These are phyloP conservation scores for Urocolius indicus DNA, from an alignment of 2,113 vertebrate species.

Conservation along the genomic window DNA sequence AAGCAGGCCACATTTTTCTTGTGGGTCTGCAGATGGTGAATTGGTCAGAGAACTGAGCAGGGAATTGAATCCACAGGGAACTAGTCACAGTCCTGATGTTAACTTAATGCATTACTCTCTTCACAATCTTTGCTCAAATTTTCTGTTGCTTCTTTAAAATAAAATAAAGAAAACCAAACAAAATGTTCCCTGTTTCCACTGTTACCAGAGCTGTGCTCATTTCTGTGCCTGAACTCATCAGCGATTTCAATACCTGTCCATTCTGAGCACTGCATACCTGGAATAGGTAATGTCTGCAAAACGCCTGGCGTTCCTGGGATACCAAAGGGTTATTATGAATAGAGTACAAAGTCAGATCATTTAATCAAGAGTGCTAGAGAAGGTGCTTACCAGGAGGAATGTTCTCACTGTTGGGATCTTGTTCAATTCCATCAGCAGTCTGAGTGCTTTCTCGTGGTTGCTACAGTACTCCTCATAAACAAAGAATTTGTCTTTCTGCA, in stretches of 20 bases:
- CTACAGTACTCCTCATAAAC: slow-evolving; percentile 98
- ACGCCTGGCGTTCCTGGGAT: background rate
- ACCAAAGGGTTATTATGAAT: background rate
- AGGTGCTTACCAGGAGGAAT: slow-evolving; percentile 91
- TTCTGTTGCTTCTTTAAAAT: background rate
- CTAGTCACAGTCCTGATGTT: background rate
- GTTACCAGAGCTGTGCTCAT: background rate
- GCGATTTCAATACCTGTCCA: background rate
- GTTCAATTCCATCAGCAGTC: slow-evolving; percentile 96
- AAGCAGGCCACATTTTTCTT: background rate
- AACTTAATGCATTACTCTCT: background rate
- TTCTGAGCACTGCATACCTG: background rate
- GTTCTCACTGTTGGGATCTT: slow-evolving; percentile 92
- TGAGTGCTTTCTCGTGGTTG: slow-evolving; percentile 97
- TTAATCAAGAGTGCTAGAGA: background rate
- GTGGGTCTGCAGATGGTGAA: background rate
- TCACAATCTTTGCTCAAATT: background rate
- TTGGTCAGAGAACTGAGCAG: background rate
- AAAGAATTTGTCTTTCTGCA: slow-evolving; percentile 92
- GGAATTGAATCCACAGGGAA: background rate
- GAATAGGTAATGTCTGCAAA: background rate
- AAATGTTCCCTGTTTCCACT: background rate
- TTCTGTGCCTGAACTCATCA: background rate
- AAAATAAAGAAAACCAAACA: background rate
- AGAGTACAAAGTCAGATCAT: background rate